phyloP scores from a whole-genome alignment of 2,888 invertebrate genomes.

The Sepiola atlantica region DNA sequence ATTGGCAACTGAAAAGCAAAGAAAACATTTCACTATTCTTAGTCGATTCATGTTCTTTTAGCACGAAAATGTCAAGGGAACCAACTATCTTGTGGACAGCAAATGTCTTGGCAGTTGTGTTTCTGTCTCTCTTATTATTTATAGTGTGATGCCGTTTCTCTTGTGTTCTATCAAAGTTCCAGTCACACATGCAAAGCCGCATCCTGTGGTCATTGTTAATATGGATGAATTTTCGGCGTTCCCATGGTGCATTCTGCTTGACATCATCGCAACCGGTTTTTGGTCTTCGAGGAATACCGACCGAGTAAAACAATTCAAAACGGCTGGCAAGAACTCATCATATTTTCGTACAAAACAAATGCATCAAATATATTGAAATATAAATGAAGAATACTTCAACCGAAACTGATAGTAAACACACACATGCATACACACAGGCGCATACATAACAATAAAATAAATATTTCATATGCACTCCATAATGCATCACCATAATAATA shows the following conservation, averaged over 20 bases:
- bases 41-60: not conserved
- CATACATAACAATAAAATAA: too few species aligned
- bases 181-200: not conserved
- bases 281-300: not conserved
- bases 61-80: not conserved
- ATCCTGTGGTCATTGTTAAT: not conserved
- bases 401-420: not conserved
- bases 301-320: not conserved
- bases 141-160: not conserved
- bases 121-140: not conserved
- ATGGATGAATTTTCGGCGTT: not conserved
- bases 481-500: too few species aligned
- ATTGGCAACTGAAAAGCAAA: not conserved
- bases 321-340: not conserved
- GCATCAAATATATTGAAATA: not conserved
- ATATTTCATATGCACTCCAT: too few species aligned
- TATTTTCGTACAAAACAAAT: not conserved
- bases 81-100: not conserved
- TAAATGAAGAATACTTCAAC: not conserved
- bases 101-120: not conserved
- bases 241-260: not conserved
- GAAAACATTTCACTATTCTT: not conserved
- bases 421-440: too few species aligned
- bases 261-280: not conserved
- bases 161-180: not conserved